Conservation (phyloP, 2,888 invertebrate species). For the Hirtodrosophila cameraria region DNA sequence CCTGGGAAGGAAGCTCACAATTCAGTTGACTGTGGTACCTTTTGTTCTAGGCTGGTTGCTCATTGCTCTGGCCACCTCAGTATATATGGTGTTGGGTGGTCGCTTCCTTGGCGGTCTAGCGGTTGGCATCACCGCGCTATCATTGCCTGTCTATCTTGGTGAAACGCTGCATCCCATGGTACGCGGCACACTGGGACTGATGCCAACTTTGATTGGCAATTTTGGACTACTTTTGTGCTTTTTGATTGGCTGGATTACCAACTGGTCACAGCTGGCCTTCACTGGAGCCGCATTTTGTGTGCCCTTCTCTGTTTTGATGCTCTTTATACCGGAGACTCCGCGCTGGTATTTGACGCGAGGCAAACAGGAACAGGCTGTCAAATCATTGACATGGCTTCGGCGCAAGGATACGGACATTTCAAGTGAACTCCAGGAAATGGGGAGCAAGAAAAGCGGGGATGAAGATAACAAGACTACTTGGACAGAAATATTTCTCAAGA, state of each 20-base stretch:
- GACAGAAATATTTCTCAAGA: slow-evolving; percentile 70
- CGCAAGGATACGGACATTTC: slow-evolving; percentile 88
- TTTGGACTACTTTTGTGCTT: slow-evolving; percentile 91
- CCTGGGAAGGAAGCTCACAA: slow-evolving; percentile 88
- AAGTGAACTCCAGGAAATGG: slow-evolving; percentile 84
- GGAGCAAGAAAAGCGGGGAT: neutral
- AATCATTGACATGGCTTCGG: slow-evolving; percentile 88
- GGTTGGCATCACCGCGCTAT: slow-evolving; percentile 89
- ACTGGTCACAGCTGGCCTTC: slow-evolving; percentile 49
- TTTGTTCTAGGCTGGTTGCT: slow-evolving; percentile 89
- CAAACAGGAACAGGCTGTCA: slow-evolving; percentile 87
- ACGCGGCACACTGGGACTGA: slow-evolving; percentile 91
- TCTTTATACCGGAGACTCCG: slow-evolving; percentile 94
- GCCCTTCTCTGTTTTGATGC: slow-evolving; percentile 87
- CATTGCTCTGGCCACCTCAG: slow-evolving; percentile 88
- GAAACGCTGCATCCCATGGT: slow-evolving; percentile 92
- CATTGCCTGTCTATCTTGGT: slow-evolving; percentile 91
- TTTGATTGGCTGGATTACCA: slow-evolving; percentile 84
- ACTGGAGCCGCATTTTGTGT: slow-evolving; percentile 83
- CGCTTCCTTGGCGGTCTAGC: slow-evolving; percentile 58
- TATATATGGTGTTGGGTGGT: slow-evolving; percentile 57
- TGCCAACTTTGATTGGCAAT: slow-evolving; percentile 92
- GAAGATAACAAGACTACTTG: slow-evolving; percentile 84
- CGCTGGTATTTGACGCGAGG: slow-evolving; percentile 87
- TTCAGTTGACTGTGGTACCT: slow-evolving; percentile 69